phyloP scores from a whole-genome alignment of 1,140 invertebrate species.

The Lucilia sericata region DNA sequence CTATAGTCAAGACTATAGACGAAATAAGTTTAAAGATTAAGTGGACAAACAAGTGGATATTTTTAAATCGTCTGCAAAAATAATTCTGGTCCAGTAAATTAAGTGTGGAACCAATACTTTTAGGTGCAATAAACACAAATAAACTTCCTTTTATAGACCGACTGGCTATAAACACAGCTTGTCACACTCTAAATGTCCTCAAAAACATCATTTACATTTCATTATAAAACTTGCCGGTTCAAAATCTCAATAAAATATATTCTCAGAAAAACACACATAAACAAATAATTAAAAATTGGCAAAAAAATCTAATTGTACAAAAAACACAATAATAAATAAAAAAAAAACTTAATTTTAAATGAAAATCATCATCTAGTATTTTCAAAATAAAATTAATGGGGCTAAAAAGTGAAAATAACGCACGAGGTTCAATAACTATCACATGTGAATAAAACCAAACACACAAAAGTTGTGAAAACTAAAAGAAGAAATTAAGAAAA shows the following conservation, averaged over 20 bases:
- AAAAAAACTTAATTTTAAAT: background rate
- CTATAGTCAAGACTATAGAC: too few species aligned
- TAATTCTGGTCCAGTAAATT: too few species aligned
- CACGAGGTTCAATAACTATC: background rate
- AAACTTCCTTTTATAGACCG: too few species aligned
- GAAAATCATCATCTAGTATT: background rate
- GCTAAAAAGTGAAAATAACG: constrained; percentile 29
- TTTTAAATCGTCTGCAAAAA: too few species aligned
- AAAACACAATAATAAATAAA: background rate
- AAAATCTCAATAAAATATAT: background rate
- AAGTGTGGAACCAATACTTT: too few species aligned
- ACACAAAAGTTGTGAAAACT: background rate
- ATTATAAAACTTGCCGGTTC: background rate
- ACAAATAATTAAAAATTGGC: background rate
- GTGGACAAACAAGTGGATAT: too few species aligned
- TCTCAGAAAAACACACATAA: background rate
- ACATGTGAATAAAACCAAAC: background rate
- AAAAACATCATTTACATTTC: background rate
- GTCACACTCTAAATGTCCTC: background rate
- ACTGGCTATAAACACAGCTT: background rate
- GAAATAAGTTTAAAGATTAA: too few species aligned
- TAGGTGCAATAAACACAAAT: background rate
- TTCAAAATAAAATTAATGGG: background rate
- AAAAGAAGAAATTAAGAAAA: background rate
- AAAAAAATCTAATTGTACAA: background rate